Conservation (phyloP, 1,140 invertebrate species). For the Drosophila parabipectinata region DNA sequence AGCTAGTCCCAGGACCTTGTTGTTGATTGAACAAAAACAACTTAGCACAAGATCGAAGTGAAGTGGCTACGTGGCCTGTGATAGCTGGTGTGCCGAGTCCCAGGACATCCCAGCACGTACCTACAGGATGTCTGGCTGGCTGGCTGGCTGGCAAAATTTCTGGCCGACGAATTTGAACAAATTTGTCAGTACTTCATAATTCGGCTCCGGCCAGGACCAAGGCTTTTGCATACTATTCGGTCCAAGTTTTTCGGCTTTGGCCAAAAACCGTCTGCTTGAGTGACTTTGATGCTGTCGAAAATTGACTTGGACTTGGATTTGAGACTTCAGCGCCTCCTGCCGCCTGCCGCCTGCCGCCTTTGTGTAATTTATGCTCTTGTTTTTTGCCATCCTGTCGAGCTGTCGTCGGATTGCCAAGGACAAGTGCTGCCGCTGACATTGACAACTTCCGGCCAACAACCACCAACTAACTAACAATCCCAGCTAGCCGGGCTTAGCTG, state of each 20-base stretch:
- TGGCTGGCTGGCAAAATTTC: neutral
- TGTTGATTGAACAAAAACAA: conserved; percentile 80
- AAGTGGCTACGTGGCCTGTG: conserved; percentile 56
- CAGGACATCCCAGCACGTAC: conserved; percentile 30
- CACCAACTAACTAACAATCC: conserved; percentile 32
- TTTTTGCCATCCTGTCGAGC: conserved; percentile 46
- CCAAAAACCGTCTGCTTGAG: conserved; percentile 57
- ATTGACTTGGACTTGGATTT: conserved; percentile 56
- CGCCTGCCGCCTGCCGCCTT: conserved; percentile 26
- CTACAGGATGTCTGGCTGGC: conserved; percentile 37
- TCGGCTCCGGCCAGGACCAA: conserved; percentile 20
- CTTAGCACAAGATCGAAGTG: conserved; percentile 35
- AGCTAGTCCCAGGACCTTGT: conserved; percentile 53
- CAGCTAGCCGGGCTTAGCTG: conserved; percentile 25
- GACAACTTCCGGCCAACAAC: conserved; percentile 69
- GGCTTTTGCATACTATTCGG: conserved; percentile 47
- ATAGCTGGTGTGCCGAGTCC: conserved; percentile 24
- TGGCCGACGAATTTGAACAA: conserved; percentile 38
- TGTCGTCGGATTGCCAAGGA: conserved; percentile 27
- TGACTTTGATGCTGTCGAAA: conserved; percentile 72
- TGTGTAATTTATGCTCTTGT: conserved; percentile 78
- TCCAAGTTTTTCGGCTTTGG: conserved; percentile 51
- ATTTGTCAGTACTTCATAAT: conserved; percentile 68
- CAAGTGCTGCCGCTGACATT: conserved; percentile 58
- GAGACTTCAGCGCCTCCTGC: conserved; percentile 39